These are phyloP conservation scores for Mongoloraphidia duomilia DNA, from an alignment of 2,888 invertebrate species.

Conservation along the genomic window DNA sequence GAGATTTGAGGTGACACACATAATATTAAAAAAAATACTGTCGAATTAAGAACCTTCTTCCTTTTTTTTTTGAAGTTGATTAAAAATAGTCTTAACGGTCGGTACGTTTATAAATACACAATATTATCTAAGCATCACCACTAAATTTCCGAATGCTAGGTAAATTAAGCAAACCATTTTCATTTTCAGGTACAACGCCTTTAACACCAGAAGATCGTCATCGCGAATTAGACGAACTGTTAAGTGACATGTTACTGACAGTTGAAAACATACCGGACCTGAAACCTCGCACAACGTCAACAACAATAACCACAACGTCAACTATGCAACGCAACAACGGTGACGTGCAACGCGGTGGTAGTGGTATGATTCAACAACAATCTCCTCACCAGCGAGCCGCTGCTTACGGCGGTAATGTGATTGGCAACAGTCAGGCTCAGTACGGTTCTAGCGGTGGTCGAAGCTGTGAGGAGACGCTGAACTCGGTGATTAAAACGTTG, in stretches of 20 bases:
- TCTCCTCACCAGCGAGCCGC: constrained; percentile 12
- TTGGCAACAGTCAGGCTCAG: neutral
- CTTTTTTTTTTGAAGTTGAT: too few species aligned
- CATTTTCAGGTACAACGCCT: constrained; percentile 15
- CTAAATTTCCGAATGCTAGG: too few species aligned
- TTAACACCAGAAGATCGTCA: constrained; percentile 37
- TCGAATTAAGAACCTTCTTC: too few species aligned
- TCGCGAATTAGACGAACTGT: constrained; percentile 68
- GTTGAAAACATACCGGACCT: constrained; percentile 66
- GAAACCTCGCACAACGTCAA: constrained; percentile 10
- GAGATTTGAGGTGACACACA: too few species aligned
- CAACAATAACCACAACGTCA: neutral
- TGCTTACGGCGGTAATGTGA: neutral
- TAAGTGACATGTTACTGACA: constrained; percentile 75
- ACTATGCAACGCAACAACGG: constrained; percentile 4
- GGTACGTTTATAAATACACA: too few species aligned
- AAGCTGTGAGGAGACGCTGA: constrained; percentile 4
- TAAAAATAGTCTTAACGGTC: too few species aligned
- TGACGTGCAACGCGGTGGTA: neutral
- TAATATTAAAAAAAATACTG: too few species aligned
- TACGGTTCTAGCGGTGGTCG: neutral
- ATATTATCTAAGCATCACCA: too few species aligned
- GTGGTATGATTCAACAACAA: constrained; percentile 8
- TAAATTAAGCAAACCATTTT: too few species aligned
- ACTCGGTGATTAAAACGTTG: constrained; percentile 12